Base-by-base conservation (phyloP, 2,888 invertebrate genomes). In the Horisme vitalbata region DNA sequence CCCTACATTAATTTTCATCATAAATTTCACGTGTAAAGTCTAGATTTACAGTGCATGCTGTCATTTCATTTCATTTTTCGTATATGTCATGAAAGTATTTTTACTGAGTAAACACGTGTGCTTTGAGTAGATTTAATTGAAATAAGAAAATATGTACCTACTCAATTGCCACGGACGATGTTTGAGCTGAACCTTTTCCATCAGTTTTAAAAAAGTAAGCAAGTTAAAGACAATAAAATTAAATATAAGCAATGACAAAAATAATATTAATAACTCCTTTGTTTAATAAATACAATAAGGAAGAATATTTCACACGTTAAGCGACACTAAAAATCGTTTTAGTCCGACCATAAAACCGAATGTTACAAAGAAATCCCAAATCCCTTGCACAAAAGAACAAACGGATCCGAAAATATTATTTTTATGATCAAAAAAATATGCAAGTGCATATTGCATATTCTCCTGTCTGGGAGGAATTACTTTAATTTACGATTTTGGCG, bases 401-500 rank as follows among this genome's bases (percentile, higher is more conserved):
- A 68, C 65, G 38, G 64, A 59, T 71, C 79, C 75, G 63, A 75
- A 82, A 83, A 82, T 69, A 67, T 70, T 69, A 71, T 69, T 77
- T n/a, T 81, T 82, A 75, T 62, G 61, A 54, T 57, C 63, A 65
- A 73, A 61, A 57, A 57, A 57, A 48, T 61, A 58, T 71, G 67
- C 68, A 68, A 75, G 68, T 73, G 77, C 75, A 76, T 75, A 74
- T 73, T 76, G 75, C 75, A 68, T 77, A 82, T 80, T 83, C 75
- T 74, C 48, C 76, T 72, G 80, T 82, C 79, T 67, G 65, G 63
- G 60, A 65, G 69, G 74, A 71, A 75, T 81, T 81, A 78, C 67
- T 52, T 61, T 77, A 79, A 83, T 83, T 83, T 83, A 83, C 72
- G 75, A 63, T 71, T 73, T 76, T 77, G 83, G 72, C 83, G 61